Evolutionary conservation across 2,888 invertebrate genomes (phyloP).

Genomic region (Rotaria macrura): DNA sequence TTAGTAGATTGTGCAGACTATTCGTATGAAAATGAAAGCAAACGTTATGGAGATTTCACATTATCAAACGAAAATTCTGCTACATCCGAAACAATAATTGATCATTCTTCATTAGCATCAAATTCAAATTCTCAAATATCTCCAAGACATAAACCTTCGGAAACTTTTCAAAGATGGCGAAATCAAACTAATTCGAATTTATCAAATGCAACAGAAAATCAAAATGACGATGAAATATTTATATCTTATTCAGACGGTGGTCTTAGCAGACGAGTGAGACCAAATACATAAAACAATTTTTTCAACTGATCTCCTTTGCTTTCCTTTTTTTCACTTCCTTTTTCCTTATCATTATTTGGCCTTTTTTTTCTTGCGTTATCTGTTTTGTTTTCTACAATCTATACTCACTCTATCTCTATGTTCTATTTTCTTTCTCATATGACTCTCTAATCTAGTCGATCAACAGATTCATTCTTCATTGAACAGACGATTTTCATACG

Average conservation of each 20-base stretch:
- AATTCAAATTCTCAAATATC: background rate
- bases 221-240: background rate
- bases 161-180: background rate
- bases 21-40: background rate
- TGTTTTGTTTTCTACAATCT: background rate
- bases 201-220: background rate
- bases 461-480: background rate
- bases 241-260: background rate
- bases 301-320: background rate
- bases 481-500: background rate
- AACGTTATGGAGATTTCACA: background rate
- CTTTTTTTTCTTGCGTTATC: background rate
- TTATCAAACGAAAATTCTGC: background rate
- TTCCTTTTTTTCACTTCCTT: background rate
- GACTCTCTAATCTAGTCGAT: conserved; percentile 4
- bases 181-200: background rate
- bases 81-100: background rate
- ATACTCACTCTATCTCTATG: background rate
- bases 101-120: background rate
- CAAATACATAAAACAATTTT: background rate
- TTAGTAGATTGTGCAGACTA: background rate
- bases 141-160: background rate
- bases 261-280: background rate
- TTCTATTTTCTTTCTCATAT: background rate
- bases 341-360: background rate